Base-by-base conservation (phyloP, 2,113 vertebrate genomes). In the Daboia siamensis region DNA sequence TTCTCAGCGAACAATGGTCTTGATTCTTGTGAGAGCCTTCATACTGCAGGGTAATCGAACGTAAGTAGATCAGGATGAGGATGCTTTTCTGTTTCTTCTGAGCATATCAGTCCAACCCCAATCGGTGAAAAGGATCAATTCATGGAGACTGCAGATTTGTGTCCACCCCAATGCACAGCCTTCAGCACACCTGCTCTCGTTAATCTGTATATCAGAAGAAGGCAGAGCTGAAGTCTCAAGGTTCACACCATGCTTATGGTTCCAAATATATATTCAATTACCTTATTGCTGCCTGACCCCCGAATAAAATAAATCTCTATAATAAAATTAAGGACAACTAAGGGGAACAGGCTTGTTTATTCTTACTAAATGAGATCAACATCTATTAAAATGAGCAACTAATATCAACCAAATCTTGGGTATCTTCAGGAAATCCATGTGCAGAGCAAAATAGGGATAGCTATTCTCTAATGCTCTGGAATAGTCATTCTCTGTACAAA, bases 171-270 rank as follows among this genome's bases (percentile, higher is more conserved):
- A 92, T 93, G 94, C 92, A 94, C 95, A 96, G 96, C 96, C 94
- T 97, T 96, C 95, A 93, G 94, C 96, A 96, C 89, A 93, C 95
- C 95, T 84, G 91, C 89, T 92, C 93, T 92, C 0, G 74, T 91
- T 96, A 96, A 97, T 94, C 97, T 97, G 92, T 4, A 94, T 92
- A 56, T 94, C 48, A 17, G 89, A 95, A 95, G 92, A 59, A 95
- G 92, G 94, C 91, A 26, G 3, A 59, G 12, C 93, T 15, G 57
- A 55, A n/a, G 21, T 24, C 85, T 44, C 64, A 86, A 24, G 4
- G 87, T 46, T 91, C 52, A 33, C 0, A 91, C 39, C 39, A 56
- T 0, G 17, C 39, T 91, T 90, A 57, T 33, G 51, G 24, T 92
- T 57, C 55, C 46, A 48, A 92, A 94, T 61, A 94, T 26, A 91